These are phyloP conservation scores for Perodicticus potto DNA, from an alignment of 2,797 vertebrate species.

Conservation along the genomic window DNA sequence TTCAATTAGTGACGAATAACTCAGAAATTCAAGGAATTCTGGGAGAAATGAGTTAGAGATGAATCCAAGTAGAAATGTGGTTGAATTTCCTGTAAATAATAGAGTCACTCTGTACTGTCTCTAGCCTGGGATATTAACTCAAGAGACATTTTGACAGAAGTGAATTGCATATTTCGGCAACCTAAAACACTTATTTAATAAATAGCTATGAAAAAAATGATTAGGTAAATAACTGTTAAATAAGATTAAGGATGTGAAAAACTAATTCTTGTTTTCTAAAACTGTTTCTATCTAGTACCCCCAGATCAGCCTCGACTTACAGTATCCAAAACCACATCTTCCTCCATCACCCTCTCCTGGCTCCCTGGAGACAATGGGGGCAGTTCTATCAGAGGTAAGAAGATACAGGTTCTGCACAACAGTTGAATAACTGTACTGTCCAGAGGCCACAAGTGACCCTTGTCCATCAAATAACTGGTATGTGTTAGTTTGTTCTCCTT, in stretches of 20 bases:
- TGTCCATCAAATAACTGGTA: background rate
- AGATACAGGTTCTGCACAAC: background rate
- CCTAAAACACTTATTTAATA: conserved; percentile 80
- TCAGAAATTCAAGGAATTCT: background rate
- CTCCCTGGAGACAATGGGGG: conserved; percentile 99
- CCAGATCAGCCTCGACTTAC: conserved; percentile 99
- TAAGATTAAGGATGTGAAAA: conserved; percentile 62
- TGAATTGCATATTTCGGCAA: conserved; percentile 84
- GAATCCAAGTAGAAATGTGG: conserved; percentile 73
- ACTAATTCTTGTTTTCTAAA: conserved; percentile 84
- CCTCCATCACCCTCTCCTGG: conserved; percentile 99
- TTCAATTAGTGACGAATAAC: background rate
- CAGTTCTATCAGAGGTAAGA: conserved; percentile 97
- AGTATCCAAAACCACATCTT: conserved; percentile 98
- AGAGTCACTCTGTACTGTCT: conserved; percentile 62
- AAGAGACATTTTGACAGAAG: conserved; percentile 87
- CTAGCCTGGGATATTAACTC: conserved; percentile 81
- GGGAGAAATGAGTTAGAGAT: conserved; percentile 68
- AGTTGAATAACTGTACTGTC: rapidly evolving
- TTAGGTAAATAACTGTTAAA: conserved; percentile 76
- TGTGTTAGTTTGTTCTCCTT: background rate
- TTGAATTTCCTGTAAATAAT: conserved; percentile 53
- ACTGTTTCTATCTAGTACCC: conserved; percentile 91
- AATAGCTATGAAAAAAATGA: conserved; percentile 80
- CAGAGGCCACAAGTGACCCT: background rate